Evolutionary conservation across 2,113 vertebrate species (phyloP).

Genomic region (Pygathrix nemaeus): DNA sequence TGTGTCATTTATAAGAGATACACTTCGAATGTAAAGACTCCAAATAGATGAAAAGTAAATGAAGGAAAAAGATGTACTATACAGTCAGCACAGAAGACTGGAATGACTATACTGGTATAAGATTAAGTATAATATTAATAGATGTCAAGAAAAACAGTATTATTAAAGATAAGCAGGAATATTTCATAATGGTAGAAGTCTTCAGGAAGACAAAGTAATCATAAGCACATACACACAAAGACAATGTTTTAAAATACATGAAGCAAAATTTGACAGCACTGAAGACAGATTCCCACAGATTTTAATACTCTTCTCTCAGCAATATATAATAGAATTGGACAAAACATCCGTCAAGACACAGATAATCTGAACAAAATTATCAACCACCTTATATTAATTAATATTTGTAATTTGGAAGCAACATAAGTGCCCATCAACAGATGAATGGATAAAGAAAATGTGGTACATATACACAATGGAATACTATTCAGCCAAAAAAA

Average conservation of each 20-base stretch:
- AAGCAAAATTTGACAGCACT: conserved; percentile 3
- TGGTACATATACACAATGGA: no score
- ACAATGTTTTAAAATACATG: conserved; percentile 3
- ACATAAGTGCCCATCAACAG: no score
- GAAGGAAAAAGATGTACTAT: background rate
- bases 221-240: background rate
- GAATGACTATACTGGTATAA: background rate
- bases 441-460: no score
- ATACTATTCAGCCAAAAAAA: no score
- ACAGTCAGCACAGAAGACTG: background rate
- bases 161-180: background rate
- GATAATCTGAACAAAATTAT: background rate
- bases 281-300: background rate
- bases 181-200: background rate
- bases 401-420: background rate
- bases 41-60: background rate
- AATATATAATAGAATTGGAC: background rate
- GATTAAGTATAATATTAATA: background rate
- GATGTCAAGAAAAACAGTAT: background rate
- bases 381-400: background rate
- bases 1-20: background rate
- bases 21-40: conserved; percentile 8
- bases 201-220: background rate
- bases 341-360: background rate
- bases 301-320: background rate